These are phyloP conservation scores for Anoura caudifer DNA, from an alignment of 2,113 vertebrate genomes.

Conservation along the genomic window DNA sequence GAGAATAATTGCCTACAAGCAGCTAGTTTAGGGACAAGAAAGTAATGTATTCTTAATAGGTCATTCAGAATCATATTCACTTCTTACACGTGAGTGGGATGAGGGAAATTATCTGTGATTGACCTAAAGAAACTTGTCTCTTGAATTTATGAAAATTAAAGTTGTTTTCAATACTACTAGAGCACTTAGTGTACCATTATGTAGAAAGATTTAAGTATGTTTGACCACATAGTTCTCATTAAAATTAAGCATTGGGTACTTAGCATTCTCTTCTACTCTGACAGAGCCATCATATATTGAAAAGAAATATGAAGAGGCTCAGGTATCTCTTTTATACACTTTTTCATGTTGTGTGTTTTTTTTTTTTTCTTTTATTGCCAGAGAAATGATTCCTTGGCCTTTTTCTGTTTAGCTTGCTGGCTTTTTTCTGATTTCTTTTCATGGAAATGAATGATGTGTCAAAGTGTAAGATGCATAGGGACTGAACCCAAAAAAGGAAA, in stretches of 20 bases:
- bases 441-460: constrained; percentile 51
- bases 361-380: constrained; percentile 24
- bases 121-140: neutral
- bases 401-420: constrained; percentile 52
- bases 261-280: constrained; percentile 56
- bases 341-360: constrained; percentile 3
- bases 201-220: constrained; percentile 2
- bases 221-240: constrained; percentile 48
- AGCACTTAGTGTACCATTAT: constrained; percentile 16
- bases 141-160: constrained; percentile 38
- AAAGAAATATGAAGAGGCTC: constrained; percentile 56
- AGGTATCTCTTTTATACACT: constrained; percentile 58
- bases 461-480: constrained; percentile 22
- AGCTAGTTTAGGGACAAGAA: neutral
- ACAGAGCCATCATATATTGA: constrained; percentile 59
- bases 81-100: neutral
- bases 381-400: constrained; percentile 60
- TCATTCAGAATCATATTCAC: neutral
- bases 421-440: constrained; percentile 59
- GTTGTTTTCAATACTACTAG: constrained; percentile 35
- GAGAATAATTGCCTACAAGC: neutral
- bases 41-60: neutral
- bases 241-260: constrained; percentile 64
- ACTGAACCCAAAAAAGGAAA: neutral
- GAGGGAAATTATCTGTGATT: neutral